Evolutionary conservation across 2,797 vertebrate species (phyloP).

Genomic region (Lepilemur septentrionalis): DNA sequence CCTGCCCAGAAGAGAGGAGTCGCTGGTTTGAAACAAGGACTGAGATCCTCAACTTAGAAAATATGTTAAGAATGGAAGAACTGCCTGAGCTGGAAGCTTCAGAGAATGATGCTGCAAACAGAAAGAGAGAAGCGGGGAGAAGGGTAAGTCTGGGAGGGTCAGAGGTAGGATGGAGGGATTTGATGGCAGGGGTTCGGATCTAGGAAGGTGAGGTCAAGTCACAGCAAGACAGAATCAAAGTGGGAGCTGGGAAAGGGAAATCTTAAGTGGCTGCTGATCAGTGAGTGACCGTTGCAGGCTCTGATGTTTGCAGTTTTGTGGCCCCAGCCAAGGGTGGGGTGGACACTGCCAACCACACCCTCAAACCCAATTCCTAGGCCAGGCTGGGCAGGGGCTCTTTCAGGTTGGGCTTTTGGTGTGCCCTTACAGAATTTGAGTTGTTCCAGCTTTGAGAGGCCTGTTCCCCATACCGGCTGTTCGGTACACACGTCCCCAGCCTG

Average conservation of each 20-base stretch:
- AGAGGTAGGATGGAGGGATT: background rate
- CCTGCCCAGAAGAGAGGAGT: background rate
- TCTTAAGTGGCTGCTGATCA: background rate
- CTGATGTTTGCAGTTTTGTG: background rate
- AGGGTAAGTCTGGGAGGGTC: background rate
- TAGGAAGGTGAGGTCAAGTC: background rate
- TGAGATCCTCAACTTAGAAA: background rate
- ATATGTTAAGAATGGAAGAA: background rate
- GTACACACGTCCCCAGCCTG: rapidly evolving
- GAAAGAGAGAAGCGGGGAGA: background rate
- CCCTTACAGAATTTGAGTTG: background rate
- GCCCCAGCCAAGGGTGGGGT: background rate
- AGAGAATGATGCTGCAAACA: background rate
- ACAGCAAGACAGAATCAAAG: background rate
- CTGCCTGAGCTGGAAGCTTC: background rate
- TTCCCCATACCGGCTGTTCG: background rate
- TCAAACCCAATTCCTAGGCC: background rate
- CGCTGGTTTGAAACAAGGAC: background rate
- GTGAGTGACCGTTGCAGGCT: background rate
- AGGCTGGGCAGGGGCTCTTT: background rate
- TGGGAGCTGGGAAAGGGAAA: background rate
- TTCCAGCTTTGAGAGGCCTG: background rate
- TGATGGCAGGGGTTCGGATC: background rate
- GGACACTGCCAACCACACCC: too few relatives aligned
- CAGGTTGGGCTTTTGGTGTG: background rate